These are phyloP conservation scores for Palythoa grandiflora DNA, from an alignment of 92 coral and sea anemone species.

Conservation along the genomic window DNA sequence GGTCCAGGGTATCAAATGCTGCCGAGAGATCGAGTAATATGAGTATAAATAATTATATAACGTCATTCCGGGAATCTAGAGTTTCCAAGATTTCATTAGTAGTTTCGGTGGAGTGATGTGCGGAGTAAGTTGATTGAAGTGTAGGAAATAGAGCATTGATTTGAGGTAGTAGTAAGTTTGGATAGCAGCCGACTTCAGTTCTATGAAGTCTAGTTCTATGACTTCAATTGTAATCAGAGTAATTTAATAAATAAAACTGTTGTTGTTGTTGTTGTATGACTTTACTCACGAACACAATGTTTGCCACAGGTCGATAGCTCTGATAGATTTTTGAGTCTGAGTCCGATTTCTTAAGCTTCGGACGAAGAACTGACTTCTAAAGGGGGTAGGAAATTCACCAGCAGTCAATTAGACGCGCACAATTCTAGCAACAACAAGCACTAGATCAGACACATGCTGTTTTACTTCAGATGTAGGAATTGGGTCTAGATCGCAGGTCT, in stretches of 20 bases:
- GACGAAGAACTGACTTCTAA: conserved; percentile 52
- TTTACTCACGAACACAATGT: conserved; percentile 53
- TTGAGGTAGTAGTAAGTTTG: conserved; percentile 37
- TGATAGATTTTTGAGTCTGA: conserved; percentile 50
- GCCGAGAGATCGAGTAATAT: conserved; percentile 26
- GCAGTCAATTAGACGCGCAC: not conserved
- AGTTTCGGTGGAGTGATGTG: conserved; percentile 50
- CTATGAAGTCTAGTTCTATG: too few relatives aligned
- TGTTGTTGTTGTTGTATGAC: too few relatives aligned
- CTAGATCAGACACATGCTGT: too few relatives aligned
- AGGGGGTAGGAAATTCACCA: conserved; percentile 11
- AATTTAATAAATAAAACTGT: too few relatives aligned
- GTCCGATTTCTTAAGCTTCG: conserved; percentile 59
- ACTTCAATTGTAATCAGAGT: too few relatives aligned
- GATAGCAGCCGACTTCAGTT: conserved; percentile 27
- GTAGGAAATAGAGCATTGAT: not conserved
- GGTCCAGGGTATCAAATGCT: conserved; percentile 31
- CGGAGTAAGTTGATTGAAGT: conserved; percentile 8
- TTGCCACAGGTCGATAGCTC: conserved; percentile 56
- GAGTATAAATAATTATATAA: conserved; percentile 20
- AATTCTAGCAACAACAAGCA: not conserved
- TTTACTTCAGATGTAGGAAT: too few relatives aligned
- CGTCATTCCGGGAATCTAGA: conserved; percentile 29
- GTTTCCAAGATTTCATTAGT: conserved; percentile 39
- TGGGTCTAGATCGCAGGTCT: too few relatives aligned